Conservation (phyloP, 2,797 vertebrate species). For the Enteromius argenteus region DNA sequence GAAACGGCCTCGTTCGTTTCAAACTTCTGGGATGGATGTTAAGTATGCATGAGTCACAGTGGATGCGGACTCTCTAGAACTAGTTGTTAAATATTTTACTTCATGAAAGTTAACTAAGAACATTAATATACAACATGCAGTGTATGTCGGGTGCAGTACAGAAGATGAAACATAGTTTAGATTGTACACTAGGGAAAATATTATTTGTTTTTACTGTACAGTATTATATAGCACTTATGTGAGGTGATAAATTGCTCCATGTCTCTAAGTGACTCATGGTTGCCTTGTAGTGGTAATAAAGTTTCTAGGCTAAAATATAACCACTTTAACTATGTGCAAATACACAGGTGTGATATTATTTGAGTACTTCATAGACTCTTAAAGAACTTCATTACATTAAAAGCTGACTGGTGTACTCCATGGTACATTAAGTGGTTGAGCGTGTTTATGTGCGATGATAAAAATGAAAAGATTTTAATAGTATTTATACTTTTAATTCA, state of each 20-base stretch:
- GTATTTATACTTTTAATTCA: slow-evolving; percentile 46
- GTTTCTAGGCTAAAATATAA: not conserved
- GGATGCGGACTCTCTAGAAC: slow-evolving; percentile 16
- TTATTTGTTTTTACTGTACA: slow-evolving; percentile 7
- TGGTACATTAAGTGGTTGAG: not conserved
- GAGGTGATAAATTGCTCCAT: slow-evolving; percentile 1
- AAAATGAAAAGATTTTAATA: slow-evolving; percentile 19
- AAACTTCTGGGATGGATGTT: slow-evolving; percentile 26
- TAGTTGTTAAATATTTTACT: slow-evolving; percentile 37
- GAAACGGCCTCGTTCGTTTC: slow-evolving; percentile 5
- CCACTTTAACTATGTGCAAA: slow-evolving; percentile 1
- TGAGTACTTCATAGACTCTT: slow-evolving; percentile 5
- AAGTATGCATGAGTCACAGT: slow-evolving; percentile 41
- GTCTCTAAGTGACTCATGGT: slow-evolving; percentile 17
- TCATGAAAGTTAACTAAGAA: slow-evolving; percentile 13
- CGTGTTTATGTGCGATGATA: slow-evolving; percentile 15
- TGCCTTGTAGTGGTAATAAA: not conserved
- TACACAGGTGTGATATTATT: slow-evolving; percentile 32
- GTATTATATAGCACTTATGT: not conserved
- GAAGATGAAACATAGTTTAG: slow-evolving; percentile 1
- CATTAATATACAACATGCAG: not conserved
- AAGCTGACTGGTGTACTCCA: slow-evolving; percentile 27
- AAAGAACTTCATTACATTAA: slow-evolving; percentile 17
- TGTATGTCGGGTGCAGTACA: not conserved
- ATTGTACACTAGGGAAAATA: not conserved